Conservation (phyloP, 2,797 vertebrate species). For the Pseudochaenichthys georgianus region DNA sequence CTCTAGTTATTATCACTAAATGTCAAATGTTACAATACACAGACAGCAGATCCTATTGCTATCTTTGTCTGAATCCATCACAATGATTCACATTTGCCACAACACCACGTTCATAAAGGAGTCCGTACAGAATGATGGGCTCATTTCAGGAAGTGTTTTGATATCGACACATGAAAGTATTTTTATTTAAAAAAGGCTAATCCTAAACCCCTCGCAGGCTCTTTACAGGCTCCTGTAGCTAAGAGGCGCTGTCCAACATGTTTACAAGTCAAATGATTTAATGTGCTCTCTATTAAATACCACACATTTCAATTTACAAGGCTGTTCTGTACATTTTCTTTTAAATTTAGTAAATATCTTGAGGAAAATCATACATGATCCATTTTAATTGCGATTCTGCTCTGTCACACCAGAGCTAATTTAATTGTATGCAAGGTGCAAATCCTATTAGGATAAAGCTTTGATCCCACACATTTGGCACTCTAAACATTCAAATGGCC, state of each 20-base stretch:
- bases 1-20: constrained; percentile 27
- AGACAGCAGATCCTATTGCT: constrained; percentile 22
- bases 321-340: not conserved
- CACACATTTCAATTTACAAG: not conserved
- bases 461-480: constrained; percentile 67
- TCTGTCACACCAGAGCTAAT: not conserved
- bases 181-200: constrained; percentile 9
- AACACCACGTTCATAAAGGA: constrained; percentile 5
- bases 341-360: not conserved
- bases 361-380: constrained; percentile 28
- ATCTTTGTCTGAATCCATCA: constrained; percentile 21
- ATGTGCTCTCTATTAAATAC: constrained; percentile 7
- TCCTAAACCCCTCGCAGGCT: constrained; percentile 9
- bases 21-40: constrained; percentile 40
- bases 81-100: constrained; percentile 30
- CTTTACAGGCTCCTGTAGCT: constrained; percentile 13
- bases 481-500: constrained; percentile 40
- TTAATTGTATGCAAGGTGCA: constrained; percentile 36
- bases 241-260: not conserved
- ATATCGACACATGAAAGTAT: not conserved
- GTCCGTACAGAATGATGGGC: constrained; percentile 25
- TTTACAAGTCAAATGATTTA: constrained; percentile 6
- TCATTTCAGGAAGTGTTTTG: constrained; percentile 24
- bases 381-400: constrained; percentile 1
- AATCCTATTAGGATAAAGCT: constrained; percentile 56